phyloP scores from a whole-genome alignment of 2,113 vertebrate species.

The Plectropomus leopardus region DNA sequence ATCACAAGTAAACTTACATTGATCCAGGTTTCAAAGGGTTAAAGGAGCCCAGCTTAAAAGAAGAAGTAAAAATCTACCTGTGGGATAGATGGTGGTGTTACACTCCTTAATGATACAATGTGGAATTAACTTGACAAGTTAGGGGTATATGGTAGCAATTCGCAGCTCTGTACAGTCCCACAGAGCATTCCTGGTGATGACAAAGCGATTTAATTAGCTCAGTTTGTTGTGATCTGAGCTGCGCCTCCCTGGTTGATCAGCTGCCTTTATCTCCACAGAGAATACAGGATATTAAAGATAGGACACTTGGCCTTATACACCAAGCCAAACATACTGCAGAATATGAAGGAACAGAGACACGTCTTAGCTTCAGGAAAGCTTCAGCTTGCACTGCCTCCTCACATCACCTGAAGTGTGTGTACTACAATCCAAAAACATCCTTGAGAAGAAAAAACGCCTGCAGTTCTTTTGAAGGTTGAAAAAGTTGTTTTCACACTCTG shows the following conservation, averaged over 20 bases:
- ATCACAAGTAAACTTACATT: too few relatives aligned
- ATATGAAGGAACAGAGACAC: background rate
- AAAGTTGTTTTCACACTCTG: constrained; percentile 26
- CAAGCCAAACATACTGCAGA: constrained; percentile 11
- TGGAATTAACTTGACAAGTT: constrained; percentile 28
- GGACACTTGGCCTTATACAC: constrained; percentile 33
- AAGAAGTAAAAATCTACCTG: constrained; percentile 6
- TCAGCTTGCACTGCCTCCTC: background rate
- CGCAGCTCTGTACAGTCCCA: constrained; percentile 10
- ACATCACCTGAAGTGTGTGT: background rate
- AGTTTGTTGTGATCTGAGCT: constrained; percentile 51
- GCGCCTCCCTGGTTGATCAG: constrained; percentile 42
- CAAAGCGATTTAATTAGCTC: constrained; percentile 66
- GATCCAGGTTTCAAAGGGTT: too few relatives aligned
- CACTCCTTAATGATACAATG: constrained; percentile 32
- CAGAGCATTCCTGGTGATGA: constrained; percentile 33
- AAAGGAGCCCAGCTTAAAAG: constrained; percentile 7
- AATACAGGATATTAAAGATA: constrained; percentile 50
- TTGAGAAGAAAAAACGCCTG: background rate
- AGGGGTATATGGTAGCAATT: constrained; percentile 7
- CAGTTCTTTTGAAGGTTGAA: constrained; percentile 17
- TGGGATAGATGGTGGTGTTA: constrained; percentile 18
- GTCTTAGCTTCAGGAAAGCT: constrained; percentile 8
- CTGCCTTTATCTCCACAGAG: constrained; percentile 43
- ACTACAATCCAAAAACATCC: background rate